Percentiles rank a stretch among this genome's conserved stretches.
phyloP scores from a whole-genome alignment of 2,113 vertebrate genomes.

The Chiloscyllium plagiosum region DNA sequence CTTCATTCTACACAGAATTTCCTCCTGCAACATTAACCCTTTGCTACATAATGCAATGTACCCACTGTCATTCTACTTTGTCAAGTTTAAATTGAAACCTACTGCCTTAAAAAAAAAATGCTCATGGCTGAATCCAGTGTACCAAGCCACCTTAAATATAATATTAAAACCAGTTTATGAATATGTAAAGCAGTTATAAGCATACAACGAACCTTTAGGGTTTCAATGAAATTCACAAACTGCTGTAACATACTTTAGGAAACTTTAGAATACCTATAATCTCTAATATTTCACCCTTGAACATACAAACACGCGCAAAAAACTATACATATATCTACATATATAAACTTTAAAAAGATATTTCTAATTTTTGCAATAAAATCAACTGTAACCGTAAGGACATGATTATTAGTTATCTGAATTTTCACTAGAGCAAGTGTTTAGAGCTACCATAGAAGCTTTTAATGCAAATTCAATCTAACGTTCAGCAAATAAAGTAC shows the following conservation, averaged over 20 bases:
- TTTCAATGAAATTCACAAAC: background rate
- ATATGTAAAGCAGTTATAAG: conserved; percentile 8
- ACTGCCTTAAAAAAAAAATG: background rate
- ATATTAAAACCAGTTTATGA: background rate
- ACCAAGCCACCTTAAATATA: background rate
- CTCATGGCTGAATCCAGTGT: background rate
- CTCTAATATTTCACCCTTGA: background rate
- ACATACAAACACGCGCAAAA: background rate
- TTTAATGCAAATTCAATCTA: background rate
- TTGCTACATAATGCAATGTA: background rate
- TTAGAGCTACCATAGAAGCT: background rate
- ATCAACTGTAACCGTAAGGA: background rate
- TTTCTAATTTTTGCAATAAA: background rate
- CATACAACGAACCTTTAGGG: background rate
- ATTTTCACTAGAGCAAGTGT: background rate
- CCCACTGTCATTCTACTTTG: background rate
- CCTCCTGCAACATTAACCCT: background rate
- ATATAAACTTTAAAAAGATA: conserved; percentile 24
- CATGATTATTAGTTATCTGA: background rate
- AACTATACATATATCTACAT: background rate
- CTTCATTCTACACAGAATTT: background rate
- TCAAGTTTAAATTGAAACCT: background rate
- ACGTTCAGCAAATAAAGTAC: conserved; percentile 12
- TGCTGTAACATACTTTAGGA: background rate
- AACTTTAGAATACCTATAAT: background rate